Base-by-base conservation (phyloP, 2,888 invertebrate species). In the Melanophora roralis region DNA sequence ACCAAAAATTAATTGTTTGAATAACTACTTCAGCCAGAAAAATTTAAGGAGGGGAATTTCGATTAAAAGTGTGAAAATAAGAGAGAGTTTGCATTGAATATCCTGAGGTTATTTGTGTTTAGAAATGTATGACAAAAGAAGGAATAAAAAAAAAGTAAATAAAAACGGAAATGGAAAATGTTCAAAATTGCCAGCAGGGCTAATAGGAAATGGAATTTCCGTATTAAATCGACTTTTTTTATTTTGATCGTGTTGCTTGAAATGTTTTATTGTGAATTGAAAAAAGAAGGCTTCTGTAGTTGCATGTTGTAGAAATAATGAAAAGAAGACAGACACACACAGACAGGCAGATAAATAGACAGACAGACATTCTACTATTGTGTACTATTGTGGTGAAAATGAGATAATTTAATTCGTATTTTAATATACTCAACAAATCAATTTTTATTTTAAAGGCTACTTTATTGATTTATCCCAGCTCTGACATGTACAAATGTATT, bases 201-300 rank as follows among this genome's bases (percentile, higher is more conserved):
- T 62, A 76, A 76, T 73, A 72, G 80, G 76, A 80, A 80, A 76
- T 80, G 71, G 71, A 71, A 80, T 76, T 76, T 73, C 76, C 80
- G 75, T 59, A 73, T 68, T 73, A 60, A 75, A 40, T 60, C 62
- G 49, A 68, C 57, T 73, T 64, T 27, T 27, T 27, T 27, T 27
- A n/a, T n/a, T n/a, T n/a, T n/a, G n/a, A 64, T 51, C 55, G 38
- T 67, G 34, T 34, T 67, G 36, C 19, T 47, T 49, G 23, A 21
- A 45, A 23, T 40, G n/a, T 72, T 72, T 45, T 34, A 59, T 59
- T 65, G 40, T 67, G 36, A 62, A 14, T 51, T 9, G 12, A 62
- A 9, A 27, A 27, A 27, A 3, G 27, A 5, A 27, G 4, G 6
- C 6, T 27, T 5, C 3, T 27, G 27, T 27, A 27, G 27, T 27